Evolutionary conservation across 1,140 invertebrate genomes (phyloP).

Genomic region (Euglossa dilemma): DNA sequence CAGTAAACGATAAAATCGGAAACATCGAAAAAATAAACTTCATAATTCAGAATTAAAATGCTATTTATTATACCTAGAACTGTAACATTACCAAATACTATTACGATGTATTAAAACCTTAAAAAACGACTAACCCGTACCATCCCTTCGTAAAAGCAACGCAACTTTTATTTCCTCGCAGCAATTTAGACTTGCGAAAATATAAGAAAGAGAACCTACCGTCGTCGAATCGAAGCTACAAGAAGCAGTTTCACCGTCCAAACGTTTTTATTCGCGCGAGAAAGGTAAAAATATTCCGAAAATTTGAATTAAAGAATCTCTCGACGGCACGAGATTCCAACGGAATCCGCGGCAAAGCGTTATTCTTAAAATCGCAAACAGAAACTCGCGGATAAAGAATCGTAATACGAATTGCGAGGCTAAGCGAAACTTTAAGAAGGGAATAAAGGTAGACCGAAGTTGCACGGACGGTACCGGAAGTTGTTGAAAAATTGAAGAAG

Average conservation of each 20-base stretch:
- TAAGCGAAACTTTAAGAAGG: not conserved
- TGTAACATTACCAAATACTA: too few relatives aligned
- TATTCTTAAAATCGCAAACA: not conserved
- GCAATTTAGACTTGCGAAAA: too few relatives aligned
- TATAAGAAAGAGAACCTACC: not conserved
- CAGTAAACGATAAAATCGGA: too few relatives aligned
- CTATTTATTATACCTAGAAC: too few relatives aligned
- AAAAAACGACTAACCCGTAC: too few relatives aligned
- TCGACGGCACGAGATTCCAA: not conserved
- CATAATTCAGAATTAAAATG: too few relatives aligned
- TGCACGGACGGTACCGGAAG: not conserved
- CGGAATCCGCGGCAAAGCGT: not conserved
- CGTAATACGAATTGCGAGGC: not conserved
- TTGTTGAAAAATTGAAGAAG: slow-evolving; percentile 25
- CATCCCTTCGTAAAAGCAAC: too few relatives aligned
- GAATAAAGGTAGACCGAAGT: not conserved
- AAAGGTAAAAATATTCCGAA: not conserved
- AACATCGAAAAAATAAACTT: too few relatives aligned
- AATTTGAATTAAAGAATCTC: slow-evolving; percentile 7
- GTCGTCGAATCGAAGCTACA: too few relatives aligned
- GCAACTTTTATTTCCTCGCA: too few relatives aligned
- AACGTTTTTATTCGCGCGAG: too few relatives aligned
- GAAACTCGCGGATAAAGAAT: not conserved
- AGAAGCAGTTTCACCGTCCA: not conserved
- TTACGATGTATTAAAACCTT: too few relatives aligned